Evolutionary conservation across 2,888 invertebrate genomes (phyloP).

Genomic region (Xanthorhoe spadicearia): DNA sequence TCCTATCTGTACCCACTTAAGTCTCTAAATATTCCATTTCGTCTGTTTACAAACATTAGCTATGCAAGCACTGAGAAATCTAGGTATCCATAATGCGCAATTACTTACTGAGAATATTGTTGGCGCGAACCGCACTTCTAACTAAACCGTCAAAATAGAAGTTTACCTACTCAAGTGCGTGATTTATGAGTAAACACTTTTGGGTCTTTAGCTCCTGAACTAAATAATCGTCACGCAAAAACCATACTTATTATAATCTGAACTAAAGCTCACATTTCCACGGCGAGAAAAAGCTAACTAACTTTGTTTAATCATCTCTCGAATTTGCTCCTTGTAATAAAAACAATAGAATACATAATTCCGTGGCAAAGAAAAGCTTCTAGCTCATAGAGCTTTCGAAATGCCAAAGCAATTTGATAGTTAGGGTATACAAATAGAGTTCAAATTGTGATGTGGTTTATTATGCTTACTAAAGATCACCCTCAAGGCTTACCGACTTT

Average conservation of each 20-base stretch:
- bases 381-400: background rate
- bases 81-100: conserved; percentile 51
- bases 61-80: conserved; percentile 23
- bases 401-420: conserved; percentile 16
- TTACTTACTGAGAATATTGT: conserved; percentile 69
- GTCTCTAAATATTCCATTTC: conserved; percentile 20
- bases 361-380: conserved; percentile 13
- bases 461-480: conserved; percentile 62
- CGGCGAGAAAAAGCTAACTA: conserved; percentile 9
- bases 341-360: conserved; percentile 28
- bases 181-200: conserved; percentile 81
- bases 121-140: conserved; percentile 71
- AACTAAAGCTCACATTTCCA: background rate
- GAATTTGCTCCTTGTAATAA: conserved; percentile 28
- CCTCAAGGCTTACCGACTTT: conserved; percentile 71
- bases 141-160: conserved; percentile 81
- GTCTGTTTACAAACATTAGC: conserved; percentile 35
- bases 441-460: conserved; percentile 46
- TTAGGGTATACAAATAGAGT: conserved; percentile 36
- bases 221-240: conserved; percentile 33
- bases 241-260: conserved; percentile 38
- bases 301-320: background rate
- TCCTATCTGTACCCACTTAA: background rate
- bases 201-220: conserved; percentile 62
- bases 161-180: conserved; percentile 80